A percentile compares a stretch with the other conserved stretches of the same genome.
These are phyloP conservation scores for Aspiorhynchus laticeps DNA, from an alignment of 2,113 vertebrate genomes.

Conservation along the genomic window DNA sequence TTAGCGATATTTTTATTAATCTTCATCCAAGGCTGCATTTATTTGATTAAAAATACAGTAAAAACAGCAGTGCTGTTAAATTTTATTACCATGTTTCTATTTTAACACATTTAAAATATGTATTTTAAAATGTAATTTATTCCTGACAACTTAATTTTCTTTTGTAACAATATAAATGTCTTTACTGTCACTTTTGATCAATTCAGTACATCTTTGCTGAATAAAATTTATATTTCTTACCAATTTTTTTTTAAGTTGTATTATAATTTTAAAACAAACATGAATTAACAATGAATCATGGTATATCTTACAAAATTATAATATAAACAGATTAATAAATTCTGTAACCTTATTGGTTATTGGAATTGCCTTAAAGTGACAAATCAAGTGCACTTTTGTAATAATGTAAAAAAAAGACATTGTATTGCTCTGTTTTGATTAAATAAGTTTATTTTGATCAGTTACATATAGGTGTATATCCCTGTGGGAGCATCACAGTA, in stretches of 20 bases:
- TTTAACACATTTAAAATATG: neutral
- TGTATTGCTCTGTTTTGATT: constrained; percentile 71
- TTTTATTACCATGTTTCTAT: neutral
- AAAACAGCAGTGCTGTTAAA: neutral
- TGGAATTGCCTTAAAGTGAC: neutral
- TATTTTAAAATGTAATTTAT: neutral
- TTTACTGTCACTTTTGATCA: neutral
- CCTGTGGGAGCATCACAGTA: constrained; percentile 85
- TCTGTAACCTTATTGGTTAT: neutral
- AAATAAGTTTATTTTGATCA: constrained; percentile 94
- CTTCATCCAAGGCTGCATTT: neutral
- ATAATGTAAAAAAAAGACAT: neutral
- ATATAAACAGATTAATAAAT: neutral
- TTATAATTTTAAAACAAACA: too few species aligned
- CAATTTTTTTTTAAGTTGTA: neutral
- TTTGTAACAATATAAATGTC: neutral
- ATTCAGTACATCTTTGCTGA: neutral
- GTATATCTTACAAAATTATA: too few species aligned
- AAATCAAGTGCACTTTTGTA: neutral
- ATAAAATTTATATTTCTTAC: neutral
- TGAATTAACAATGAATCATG: neutral
- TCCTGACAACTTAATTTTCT: neutral
- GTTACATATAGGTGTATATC: constrained; percentile 91
- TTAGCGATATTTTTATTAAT: neutral
- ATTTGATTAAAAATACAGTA: neutral